Evolutionary conservation across 2,888 invertebrate species (phyloP).

Genomic region (Exocentrus adspersus): DNA sequence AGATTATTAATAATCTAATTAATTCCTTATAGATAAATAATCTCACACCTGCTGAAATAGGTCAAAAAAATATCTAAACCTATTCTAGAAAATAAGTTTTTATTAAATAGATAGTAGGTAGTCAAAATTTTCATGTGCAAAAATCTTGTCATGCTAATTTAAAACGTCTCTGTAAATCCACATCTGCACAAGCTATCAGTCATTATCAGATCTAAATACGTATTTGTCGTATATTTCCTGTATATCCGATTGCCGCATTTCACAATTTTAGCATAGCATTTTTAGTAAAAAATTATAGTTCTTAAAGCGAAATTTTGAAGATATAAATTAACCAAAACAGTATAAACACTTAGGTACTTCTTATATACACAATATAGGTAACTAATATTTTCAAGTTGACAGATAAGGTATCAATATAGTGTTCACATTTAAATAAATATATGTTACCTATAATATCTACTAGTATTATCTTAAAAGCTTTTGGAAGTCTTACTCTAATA

Average conservation of each 20-base stretch:
- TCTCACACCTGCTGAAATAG: too few relatives aligned
- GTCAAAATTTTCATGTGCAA: too few relatives aligned
- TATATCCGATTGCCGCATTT: slow-evolving; percentile 11
- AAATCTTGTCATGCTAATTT: too few relatives aligned
- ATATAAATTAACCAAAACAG: slow-evolving; percentile 6
- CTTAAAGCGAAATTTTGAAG: slow-evolving; percentile 4
- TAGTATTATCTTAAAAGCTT: slow-evolving; percentile 13
- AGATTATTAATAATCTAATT: too few relatives aligned
- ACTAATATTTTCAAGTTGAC: slow-evolving; percentile 1
- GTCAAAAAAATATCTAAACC: too few relatives aligned
- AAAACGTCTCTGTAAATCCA: not conserved
- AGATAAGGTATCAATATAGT: slow-evolving; percentile 26
- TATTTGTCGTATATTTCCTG: slow-evolving; percentile 8
- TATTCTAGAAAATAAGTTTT: too few relatives aligned
- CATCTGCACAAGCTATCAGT: not conserved
- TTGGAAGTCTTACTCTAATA: not conserved
- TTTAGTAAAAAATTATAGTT: slow-evolving; percentile 18
- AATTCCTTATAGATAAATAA: too few relatives aligned
- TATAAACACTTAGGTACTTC: slow-evolving; percentile 10
- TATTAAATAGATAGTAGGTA: too few relatives aligned
- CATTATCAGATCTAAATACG: not conserved
- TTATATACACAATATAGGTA: slow-evolving; percentile 4
- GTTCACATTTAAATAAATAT: slow-evolving; percentile 30
- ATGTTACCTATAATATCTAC: too few relatives aligned
- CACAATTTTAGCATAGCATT: slow-evolving; percentile 7